phyloP scores from a whole-genome alignment of 2,797 vertebrate genomes.

The Sternotherus odoratus region DNA sequence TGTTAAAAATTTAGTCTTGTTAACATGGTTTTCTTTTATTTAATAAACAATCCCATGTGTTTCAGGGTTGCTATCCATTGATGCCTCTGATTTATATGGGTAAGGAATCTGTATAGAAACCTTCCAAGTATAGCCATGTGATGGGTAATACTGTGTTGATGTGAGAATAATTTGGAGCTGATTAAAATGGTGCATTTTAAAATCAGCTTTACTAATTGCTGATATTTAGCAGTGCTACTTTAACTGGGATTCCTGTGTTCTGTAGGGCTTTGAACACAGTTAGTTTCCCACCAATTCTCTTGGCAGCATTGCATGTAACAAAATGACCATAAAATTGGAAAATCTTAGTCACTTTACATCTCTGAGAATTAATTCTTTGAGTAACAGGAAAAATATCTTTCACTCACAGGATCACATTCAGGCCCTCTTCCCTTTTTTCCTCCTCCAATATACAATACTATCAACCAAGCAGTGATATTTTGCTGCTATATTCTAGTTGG shows the following conservation, averaged over 20 bases:
- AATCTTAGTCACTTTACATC: background rate
- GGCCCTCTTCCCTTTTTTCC: accelerated
- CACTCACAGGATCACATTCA: background rate
- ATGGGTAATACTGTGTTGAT: background rate
- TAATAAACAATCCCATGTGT: background rate
- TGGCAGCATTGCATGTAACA: slow-evolving; percentile 38
- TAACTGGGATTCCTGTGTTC: slow-evolving; percentile 37
- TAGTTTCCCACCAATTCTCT: slow-evolving; percentile 43
- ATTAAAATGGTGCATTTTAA: slow-evolving; percentile 51
- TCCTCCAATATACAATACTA: background rate
- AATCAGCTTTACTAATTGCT: slow-evolving; percentile 54
- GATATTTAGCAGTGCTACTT: slow-evolving; percentile 55
- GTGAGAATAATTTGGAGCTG: background rate
- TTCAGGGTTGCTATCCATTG: background rate
- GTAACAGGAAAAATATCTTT: background rate
- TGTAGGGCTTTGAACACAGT: slow-evolving; percentile 24
- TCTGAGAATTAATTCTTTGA: slow-evolving; percentile 14
- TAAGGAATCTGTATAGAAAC: background rate
- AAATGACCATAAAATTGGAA: slow-evolving; percentile 66
- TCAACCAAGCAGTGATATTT: background rate
- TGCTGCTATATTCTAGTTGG: background rate
- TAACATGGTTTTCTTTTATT: background rate
- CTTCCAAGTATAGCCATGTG: background rate
- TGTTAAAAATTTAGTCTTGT: background rate
- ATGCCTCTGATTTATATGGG: background rate